Conservation (phyloP, 1,140 invertebrate genomes). For the Formica selysi region DNA sequence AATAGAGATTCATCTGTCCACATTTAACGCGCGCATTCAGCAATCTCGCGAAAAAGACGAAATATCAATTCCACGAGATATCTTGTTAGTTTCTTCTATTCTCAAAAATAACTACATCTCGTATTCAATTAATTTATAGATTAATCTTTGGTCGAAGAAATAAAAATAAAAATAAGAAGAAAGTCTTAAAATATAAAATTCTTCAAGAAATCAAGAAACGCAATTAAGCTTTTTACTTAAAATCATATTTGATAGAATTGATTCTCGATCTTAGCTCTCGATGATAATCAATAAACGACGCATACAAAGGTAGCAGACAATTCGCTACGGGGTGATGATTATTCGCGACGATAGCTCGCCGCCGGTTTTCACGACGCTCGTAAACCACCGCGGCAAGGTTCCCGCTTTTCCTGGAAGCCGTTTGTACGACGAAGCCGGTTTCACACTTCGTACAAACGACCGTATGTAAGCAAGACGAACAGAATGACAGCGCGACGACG, state of each 20-base stretch:
- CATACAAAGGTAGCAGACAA: neutral
- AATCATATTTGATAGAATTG: neutral
- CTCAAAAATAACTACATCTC: neutral
- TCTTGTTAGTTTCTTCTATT: neutral
- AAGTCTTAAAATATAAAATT: neutral
- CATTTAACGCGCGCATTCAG: neutral
- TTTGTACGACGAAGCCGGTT: neutral
- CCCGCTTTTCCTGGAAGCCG: neutral
- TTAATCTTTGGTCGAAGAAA: neutral
- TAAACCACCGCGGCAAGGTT: neutral
- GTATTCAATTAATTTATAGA: neutral
- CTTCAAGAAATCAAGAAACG: neutral
- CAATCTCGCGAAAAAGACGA: neutral
- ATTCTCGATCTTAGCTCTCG: neutral
- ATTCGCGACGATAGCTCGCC: neutral
- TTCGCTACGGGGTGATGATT: neutral
- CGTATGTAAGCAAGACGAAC: neutral
- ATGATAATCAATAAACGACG: neutral
- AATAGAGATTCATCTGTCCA: neutral
- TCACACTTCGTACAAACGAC: neutral
- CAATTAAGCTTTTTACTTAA: slow-evolving; percentile 1
- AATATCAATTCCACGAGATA: slow-evolving; percentile 1
- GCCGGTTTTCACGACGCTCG: slow-evolving; percentile 9
- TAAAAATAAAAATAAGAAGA: neutral
- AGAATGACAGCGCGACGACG: neutral